Evolutionary conservation across 2,113 vertebrate species (phyloP).

Genomic region (Ophiodon elongatus): DNA sequence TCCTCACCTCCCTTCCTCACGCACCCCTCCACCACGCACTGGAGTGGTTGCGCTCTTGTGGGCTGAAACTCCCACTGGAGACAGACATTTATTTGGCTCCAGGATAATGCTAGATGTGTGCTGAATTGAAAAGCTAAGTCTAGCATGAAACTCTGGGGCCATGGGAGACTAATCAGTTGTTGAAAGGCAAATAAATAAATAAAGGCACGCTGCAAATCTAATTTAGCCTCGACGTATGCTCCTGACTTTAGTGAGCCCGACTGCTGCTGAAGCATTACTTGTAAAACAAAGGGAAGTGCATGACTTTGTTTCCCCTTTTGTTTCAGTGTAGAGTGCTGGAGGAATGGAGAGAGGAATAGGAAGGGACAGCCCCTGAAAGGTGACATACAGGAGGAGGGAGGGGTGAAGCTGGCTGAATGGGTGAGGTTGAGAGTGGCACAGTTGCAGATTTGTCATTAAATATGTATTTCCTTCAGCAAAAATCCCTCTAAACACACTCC

Average conservation of each 20-base stretch:
- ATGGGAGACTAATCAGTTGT: slow-evolving; percentile 80
- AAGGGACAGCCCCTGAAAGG: slow-evolving; percentile 33
- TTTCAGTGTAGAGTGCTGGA: slow-evolving; percentile 20
- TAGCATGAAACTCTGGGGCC: slow-evolving; percentile 79
- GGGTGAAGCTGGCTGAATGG: slow-evolving; percentile 20
- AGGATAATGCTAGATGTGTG: slow-evolving; percentile 77
- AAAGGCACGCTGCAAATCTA: slow-evolving; percentile 64
- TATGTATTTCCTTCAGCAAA: slow-evolving; percentile 76
- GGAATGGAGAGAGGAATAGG: slow-evolving; percentile 18
- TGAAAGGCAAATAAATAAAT: slow-evolving; percentile 74
- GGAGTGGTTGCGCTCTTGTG: slow-evolving; percentile 76
- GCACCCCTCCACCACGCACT: slow-evolving; percentile 45
- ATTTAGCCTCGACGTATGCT: slow-evolving; percentile 58
- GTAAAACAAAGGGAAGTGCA: slow-evolving; percentile 52
- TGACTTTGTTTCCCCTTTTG: slow-evolving; percentile 1
- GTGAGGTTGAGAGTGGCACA: slow-evolving; percentile 62
- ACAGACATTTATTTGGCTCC: slow-evolving; percentile 80
- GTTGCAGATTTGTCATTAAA: slow-evolving; percentile 76
- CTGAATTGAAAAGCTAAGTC: slow-evolving; percentile 81
- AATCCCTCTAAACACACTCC: slow-evolving; percentile 69
- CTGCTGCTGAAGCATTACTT: slow-evolving; percentile 44
- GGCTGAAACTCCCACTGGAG: slow-evolving; percentile 76
- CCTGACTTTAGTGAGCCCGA: slow-evolving; percentile 28
- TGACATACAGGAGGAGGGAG: slow-evolving; percentile 11
- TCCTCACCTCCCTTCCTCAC: slow-evolving; percentile 10